Base-by-base conservation (phyloP, 2,797 vertebrate species). In the Danio albolineatus region DNA sequence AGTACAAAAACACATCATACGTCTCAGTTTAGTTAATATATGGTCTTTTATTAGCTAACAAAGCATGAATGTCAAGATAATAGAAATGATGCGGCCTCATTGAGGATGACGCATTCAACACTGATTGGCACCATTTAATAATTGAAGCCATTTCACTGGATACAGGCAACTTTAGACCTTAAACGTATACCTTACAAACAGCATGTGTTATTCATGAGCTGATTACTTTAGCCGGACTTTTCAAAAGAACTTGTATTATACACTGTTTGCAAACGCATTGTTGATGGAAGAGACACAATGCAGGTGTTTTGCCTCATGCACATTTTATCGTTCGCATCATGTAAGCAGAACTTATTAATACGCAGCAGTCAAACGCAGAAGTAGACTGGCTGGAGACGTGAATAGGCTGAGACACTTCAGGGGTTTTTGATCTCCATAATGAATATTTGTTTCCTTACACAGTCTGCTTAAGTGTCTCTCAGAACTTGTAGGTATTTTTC, bases 131-230 rank as follows among this genome's bases (percentile, higher is more conserved):
- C 0, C 2, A 57, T 28, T 94, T 10, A 94, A 94, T 92, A 89
- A 93, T 94, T 92, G 9, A 94, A 56, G 43, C 38, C 83, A 88
- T 91, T 91, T 91, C 90, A 94, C 88, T 86, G 86, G 92, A 93
- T 79, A 92, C 88, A 86, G 82, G 94, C 89, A 92, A 94, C 92
- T 84, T 91, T 90, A 93, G 91, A 92, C 89, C 17, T 75, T 85
- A 79, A 90, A 88, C 82, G 87, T 91, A 89, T 91, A 88, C 87
- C 76, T 92, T 90, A 86, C 90, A 87, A 88, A 88, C 87, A 48
- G 51, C 64, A 88, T 94, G 91, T 85, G 83, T 93, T 89, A 94
- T 92, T 93, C 83, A 93, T 93, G 76, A 83, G 81, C 16, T 70
- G 69, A 72, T 39, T 81, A 91, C 84, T 86, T 88, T 85, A 88